Percentiles rank a stretch among this genome's conserved stretches.
Evolutionary conservation across 1,140 invertebrate genomes (phyloP).

Genomic region (Hestina assimilis): DNA sequence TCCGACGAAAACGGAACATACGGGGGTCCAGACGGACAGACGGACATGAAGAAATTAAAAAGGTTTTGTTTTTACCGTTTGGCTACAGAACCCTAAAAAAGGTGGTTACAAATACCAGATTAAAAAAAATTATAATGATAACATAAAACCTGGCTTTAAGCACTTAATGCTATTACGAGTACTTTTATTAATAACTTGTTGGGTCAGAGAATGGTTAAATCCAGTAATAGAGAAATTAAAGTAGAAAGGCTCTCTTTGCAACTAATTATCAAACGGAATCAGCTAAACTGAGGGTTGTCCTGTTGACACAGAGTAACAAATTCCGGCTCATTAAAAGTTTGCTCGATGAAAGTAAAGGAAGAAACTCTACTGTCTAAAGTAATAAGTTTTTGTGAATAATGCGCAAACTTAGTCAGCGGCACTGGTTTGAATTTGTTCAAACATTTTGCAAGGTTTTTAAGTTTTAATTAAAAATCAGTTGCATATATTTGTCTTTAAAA

Average conservation of each 20-base stretch:
- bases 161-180: too few species aligned
- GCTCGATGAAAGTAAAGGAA: conserved; percentile 36
- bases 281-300: neutral
- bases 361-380: conserved; percentile 35
- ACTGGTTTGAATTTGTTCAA: conserved; percentile 27
- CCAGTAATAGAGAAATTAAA: neutral
- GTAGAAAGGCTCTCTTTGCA: neutral
- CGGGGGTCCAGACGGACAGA: too few species aligned
- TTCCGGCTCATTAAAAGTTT: conserved; percentile 40
- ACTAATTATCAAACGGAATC: neutral
- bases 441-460: conserved; percentile 7
- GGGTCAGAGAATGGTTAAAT: too few species aligned
- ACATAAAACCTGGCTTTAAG: too few species aligned
- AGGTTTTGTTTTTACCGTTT: too few species aligned
- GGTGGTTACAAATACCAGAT: too few species aligned
- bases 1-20: too few species aligned
- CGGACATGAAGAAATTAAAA: too few species aligned
- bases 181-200: too few species aligned
- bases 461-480: conserved; percentile 2
- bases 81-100: too few species aligned
- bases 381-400: conserved; percentile 45
- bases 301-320: conserved; percentile 26
- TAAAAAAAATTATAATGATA: too few species aligned
- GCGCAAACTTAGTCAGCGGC: conserved; percentile 30
- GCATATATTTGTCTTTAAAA: too few species aligned